These are phyloP conservation scores for Anastatus disparis DNA, from an alignment of 1,140 invertebrate species.

Conservation along the genomic window DNA sequence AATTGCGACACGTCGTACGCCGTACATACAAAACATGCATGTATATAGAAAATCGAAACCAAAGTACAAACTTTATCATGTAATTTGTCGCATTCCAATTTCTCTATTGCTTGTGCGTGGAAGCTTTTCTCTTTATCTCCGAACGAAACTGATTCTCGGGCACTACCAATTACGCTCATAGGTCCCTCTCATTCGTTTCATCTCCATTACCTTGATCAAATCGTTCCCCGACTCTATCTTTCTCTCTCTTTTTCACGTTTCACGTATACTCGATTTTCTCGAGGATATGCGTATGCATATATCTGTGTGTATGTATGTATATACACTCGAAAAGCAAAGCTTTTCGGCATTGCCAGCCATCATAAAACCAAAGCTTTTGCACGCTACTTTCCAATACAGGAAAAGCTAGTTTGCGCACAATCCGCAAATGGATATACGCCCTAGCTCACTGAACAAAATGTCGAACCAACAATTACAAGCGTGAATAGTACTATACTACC, in stretches of 20 bases:
- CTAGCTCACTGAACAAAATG: not conserved
- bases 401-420: constrained; percentile 15
- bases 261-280: too few species aligned
- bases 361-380: not conserved
- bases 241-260: constrained; percentile 33
- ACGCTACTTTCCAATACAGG: constrained; percentile 10
- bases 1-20: not conserved
- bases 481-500: not conserved
- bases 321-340: too few species aligned
- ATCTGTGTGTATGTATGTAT: too few species aligned
- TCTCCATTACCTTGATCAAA: constrained; percentile 38
- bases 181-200: constrained; percentile 27
- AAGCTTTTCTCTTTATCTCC: too few species aligned
- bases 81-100: constrained; percentile 36
- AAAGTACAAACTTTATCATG: constrained; percentile 19
- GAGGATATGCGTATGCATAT: too few species aligned
- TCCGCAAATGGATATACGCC: constrained; percentile 13
- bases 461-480: constrained; percentile 13
- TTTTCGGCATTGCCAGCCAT: constrained; percentile 48
- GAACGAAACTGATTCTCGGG: constrained; percentile 24
- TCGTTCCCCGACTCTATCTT: too few species aligned
- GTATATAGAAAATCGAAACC: constrained; percentile 1
- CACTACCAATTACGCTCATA: constrained; percentile 24
- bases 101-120: not conserved
- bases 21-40: too few species aligned